These are phyloP conservation scores for Callinectes sapidus DNA, from an alignment of 2,888 invertebrate species.

Conservation along the genomic window DNA sequence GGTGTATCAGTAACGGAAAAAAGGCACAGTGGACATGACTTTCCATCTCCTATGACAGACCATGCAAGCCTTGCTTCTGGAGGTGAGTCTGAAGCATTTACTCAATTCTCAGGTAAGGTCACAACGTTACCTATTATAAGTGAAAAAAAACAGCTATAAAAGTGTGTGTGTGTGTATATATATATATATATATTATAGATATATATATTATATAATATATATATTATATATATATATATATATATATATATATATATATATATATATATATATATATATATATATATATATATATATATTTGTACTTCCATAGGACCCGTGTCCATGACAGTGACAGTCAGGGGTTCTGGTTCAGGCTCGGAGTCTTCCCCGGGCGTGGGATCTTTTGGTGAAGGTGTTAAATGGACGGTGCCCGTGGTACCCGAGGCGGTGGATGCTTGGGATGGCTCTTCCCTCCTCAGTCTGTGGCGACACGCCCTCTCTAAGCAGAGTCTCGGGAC, in stretches of 20 bases:
- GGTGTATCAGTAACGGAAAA: not conserved
- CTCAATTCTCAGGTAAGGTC: not conserved
- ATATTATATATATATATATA: too few relatives aligned
- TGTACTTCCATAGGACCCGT: not conserved
- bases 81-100: not conserved
- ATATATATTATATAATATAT: too few relatives aligned
- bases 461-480: constrained; percentile 32
- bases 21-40: not conserved
- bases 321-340: not conserved
- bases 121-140: not conserved
- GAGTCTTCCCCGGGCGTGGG: not conserved
- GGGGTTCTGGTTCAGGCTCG: not conserved
- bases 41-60: not conserved
- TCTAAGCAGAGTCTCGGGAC: not conserved
- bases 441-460: constrained; percentile 41
- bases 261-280: too few relatives aligned
- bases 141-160: not conserved
- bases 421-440: not conserved
- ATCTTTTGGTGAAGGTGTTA: not conserved
- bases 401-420: not conserved
- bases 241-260: too few relatives aligned
- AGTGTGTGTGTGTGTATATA: too few relatives aligned
- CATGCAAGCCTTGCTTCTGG: not conserved
- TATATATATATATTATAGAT: too few relatives aligned
- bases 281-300: not conserved